phyloP scores from a whole-genome alignment of 2,888 invertebrate genomes.

The Norana najaformis region DNA sequence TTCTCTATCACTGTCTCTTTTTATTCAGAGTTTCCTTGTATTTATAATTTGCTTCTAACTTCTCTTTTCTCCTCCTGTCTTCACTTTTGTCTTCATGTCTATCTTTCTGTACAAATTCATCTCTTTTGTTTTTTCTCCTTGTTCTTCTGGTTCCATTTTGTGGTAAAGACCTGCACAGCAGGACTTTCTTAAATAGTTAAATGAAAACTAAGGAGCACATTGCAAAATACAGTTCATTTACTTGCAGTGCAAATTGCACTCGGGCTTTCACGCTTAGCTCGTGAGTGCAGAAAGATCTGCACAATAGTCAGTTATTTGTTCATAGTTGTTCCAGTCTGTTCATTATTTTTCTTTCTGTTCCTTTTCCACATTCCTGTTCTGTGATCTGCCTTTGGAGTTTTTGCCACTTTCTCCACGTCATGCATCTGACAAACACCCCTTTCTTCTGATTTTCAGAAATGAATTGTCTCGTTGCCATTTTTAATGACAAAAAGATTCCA shows the following conservation, averaged over 20 bases:
- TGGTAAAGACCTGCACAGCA: neutral
- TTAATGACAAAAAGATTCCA: constrained; percentile 70
- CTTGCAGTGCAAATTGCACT: too few species aligned
- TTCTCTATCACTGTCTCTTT: neutral
- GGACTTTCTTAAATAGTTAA: neutral
- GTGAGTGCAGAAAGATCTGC: too few species aligned
- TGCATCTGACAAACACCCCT: neutral
- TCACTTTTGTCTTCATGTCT: neutral
- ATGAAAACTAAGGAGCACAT: neutral
- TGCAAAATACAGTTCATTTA: too few species aligned
- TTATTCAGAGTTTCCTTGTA: too few species aligned
- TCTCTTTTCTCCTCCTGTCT: neutral
- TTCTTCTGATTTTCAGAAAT: constrained; percentile 50
- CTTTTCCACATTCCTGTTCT: too few species aligned
- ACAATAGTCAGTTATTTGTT: too few species aligned
- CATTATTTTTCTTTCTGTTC: too few species aligned
- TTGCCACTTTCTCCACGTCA: too few species aligned
- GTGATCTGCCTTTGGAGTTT: too few species aligned
- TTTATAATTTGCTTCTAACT: neutral
- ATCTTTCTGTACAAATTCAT: neutral
- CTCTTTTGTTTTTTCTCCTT: neutral
- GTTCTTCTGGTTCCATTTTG: too few species aligned
- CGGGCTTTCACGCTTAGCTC: too few species aligned
- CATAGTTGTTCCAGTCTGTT: too few species aligned
- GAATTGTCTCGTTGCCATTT: constrained; percentile 61